A percentile compares a stretch with the other conserved stretches of the same genome.
Evolutionary conservation across 1,140 invertebrate genomes (phyloP).

Genomic region (Drosophila lacertosa): DNA sequence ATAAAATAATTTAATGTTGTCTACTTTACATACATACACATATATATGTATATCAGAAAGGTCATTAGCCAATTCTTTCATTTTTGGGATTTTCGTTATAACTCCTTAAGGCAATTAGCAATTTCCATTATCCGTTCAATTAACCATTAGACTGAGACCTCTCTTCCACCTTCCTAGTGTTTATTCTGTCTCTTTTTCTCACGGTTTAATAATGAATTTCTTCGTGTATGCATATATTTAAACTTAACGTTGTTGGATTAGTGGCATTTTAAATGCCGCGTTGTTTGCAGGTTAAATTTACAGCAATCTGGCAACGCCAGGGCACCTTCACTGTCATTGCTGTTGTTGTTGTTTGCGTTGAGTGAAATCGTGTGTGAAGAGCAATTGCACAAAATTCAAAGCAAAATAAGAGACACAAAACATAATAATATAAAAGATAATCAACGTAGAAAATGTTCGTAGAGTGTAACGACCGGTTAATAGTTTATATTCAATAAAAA

Average conservation of each 20-base stretch:
- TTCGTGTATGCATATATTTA: neutral
- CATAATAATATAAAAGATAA: slow-evolving; percentile 56
- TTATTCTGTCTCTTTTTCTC: slow-evolving; percentile 7
- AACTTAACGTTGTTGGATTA: neutral
- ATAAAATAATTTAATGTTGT: slow-evolving; percentile 15
- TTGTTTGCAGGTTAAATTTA: slow-evolving; percentile 46
- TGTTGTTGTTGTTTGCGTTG: slow-evolving; percentile 27
- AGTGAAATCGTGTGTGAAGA: slow-evolving; percentile 68
- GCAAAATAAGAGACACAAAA: slow-evolving; percentile 45
- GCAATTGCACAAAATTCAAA: slow-evolving; percentile 53
- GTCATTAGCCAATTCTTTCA: slow-evolving; percentile 48
- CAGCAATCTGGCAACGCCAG: slow-evolving; percentile 60
- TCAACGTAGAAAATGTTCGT: slow-evolving; percentile 44
- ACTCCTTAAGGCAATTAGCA: neutral
- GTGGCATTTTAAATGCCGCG: slow-evolving; percentile 12
- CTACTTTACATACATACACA: neutral
- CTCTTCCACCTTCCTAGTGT: neutral
- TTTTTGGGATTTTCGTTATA: slow-evolving; percentile 10
- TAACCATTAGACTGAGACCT: slow-evolving; percentile 16
- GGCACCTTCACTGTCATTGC: slow-evolving; percentile 25
- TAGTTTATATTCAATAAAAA: slow-evolving; percentile 18
- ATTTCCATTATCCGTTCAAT: slow-evolving; percentile 14
- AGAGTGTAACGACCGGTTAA: slow-evolving; percentile 49
- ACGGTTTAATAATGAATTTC: slow-evolving; percentile 22
- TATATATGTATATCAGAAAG: slow-evolving; percentile 21